Evolutionary conservation across 2,113 vertebrate genomes (phyloP).

Genomic region (Pao palembangensis): DNA sequence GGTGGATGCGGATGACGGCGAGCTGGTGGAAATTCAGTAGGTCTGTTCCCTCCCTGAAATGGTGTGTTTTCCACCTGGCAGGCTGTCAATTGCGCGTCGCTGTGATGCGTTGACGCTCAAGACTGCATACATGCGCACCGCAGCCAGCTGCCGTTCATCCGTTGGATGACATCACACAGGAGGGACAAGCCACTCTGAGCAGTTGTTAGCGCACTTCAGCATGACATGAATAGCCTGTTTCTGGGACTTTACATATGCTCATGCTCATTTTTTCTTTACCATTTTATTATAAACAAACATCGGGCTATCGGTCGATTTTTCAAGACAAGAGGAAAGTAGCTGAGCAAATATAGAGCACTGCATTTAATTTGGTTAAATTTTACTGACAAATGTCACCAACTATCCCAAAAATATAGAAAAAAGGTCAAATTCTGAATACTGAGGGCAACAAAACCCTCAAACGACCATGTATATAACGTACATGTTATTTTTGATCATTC

Average conservation of each 20-base stretch:
- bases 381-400: not conserved
- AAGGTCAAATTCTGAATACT: not conserved
- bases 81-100: conserved; percentile 77
- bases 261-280: conserved; percentile 13
- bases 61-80: conserved; percentile 66
- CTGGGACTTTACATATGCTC: conserved; percentile 41
- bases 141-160: conserved; percentile 76
- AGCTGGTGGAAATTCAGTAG: conserved; percentile 72
- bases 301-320: conserved; percentile 25
- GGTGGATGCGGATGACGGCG: conserved; percentile 75
- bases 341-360: not conserved
- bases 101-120: conserved; percentile 62
- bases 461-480: too few species aligned
- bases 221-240: conserved; percentile 40
- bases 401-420: not conserved
- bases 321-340: conserved; percentile 2
- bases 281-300: conserved; percentile 26
- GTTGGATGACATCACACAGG: conserved; percentile 83
- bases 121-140: conserved; percentile 71
- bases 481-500: too few species aligned
- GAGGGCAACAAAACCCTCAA: too few species aligned
- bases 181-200: conserved; percentile 55
- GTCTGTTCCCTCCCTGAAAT: conserved; percentile 68
- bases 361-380: not conserved
- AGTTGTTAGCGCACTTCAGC: conserved; percentile 45